phyloP scores from a whole-genome alignment of 2,888 invertebrate genomes.

The Aplocera efformata region DNA sequence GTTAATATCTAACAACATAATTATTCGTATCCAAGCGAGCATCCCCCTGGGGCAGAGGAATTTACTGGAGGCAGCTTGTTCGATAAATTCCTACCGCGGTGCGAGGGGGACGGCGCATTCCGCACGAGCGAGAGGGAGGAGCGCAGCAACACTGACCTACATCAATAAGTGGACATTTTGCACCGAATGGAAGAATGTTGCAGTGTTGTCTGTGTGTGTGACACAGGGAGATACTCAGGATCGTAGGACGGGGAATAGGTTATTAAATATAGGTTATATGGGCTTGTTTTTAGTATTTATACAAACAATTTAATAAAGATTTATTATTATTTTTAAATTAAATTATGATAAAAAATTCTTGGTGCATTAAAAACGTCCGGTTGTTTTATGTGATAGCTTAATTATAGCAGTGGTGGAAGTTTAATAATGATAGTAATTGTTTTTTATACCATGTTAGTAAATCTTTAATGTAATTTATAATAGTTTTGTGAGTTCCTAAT shows the following conservation, averaged over 20 bases:
- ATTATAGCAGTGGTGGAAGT: no score
- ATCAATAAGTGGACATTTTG: conserved; percentile 68
- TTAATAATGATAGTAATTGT: no score
- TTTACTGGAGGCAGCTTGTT: conserved; percentile 39
- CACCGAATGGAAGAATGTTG: conserved; percentile 55
- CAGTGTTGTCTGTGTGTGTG: conserved; percentile 24
- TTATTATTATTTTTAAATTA: no score
- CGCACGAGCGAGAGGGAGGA: conserved; percentile 31
- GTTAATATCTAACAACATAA: conserved; percentile 4
- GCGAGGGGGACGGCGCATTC: conserved; percentile 35
- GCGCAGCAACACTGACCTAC: conserved; percentile 60
- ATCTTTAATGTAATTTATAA: no score
- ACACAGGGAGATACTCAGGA: conserved; percentile 7
- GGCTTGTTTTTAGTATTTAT: no score
- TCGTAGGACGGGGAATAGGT: neutral
- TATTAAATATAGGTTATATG: neutral
- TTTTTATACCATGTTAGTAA: no score
- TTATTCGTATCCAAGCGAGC: conserved; percentile 11
- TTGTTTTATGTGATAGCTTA: no score
- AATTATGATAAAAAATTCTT: no score
- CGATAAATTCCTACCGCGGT: conserved; percentile 50
- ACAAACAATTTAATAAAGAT: no score
- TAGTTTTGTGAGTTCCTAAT: no score
- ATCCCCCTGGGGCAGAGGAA: conserved; percentile 19
- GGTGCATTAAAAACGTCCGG: no score